Base-by-base conservation (phyloP, 2,797 vertebrate genomes). In the Delichon dasypus region DNA sequence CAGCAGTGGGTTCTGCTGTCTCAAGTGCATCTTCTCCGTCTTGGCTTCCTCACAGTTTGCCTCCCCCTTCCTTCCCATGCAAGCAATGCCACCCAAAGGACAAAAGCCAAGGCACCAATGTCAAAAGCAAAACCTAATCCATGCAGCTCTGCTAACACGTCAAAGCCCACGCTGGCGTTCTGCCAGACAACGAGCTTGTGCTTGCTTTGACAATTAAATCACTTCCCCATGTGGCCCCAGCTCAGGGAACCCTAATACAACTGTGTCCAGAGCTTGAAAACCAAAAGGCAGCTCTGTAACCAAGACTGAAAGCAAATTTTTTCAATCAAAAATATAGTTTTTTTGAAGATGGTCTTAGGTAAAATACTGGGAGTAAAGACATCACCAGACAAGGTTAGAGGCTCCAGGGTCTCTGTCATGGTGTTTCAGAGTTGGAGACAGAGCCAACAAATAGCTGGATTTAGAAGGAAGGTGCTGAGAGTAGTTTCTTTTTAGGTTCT, bases 121-220 rank as follows among this genome's bases (percentile, higher is more conserved):
- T 91, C 75, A 92, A 83, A 89, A 70, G 32, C 45, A 85, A 93
- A 94, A 80, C 15, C 61, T 53, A 60, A 78, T 64, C 83, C 4
- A 0, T 2, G 3, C 45, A 85, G 81, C 25, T 20, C 51, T 48
- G 23, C 66, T 64, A 82, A 82, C 6, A 6, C 1, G 2, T 32
- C 2, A 4, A 36, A 78, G 58, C 50, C 42, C 0, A 0, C 19
- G 50, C 61, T 92, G 79, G 42, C 1, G 0, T 40, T 38, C 38
- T 34, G 62, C 57, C 88, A 76, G 55, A 45, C 81, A 57, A 58
- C 0, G 1, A 79, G 38, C 48, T 45, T 42, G 40, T 40, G 58
- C 53, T 92, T 82, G 34, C 54, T 90, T 78, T 67, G 55, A 16
- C 36, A 54, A n/a, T 25, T 64, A 77, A 87, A 73, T 54, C 5